Percentiles rank a stretch among this genome's conserved stretches.
Conservation (phyloP, 1,140 invertebrate species). For the Mamestra configurata region DNA sequence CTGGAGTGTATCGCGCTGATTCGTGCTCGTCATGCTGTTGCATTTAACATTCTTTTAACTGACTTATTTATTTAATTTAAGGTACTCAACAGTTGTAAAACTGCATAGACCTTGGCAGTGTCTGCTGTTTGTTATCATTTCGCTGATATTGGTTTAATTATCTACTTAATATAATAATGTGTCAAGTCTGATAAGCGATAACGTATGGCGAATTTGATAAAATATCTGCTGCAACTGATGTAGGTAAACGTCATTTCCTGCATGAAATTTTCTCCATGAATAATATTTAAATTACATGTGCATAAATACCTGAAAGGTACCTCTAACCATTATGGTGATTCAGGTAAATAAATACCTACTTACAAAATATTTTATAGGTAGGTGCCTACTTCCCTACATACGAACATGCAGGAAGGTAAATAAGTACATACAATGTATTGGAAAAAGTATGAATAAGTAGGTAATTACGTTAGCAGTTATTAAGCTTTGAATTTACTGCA, state of each 20-base stretch:
- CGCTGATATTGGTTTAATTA: conserved; percentile 26
- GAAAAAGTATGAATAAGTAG: background rate
- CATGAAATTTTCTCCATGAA: background rate
- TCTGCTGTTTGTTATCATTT: background rate
- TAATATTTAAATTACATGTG: background rate
- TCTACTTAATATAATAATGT: background rate
- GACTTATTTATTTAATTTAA: background rate
- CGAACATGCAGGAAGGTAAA: background rate
- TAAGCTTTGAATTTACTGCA: background rate
- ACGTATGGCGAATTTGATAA: background rate
- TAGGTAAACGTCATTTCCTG: background rate
- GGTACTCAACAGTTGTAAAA: background rate
- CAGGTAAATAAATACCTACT: background rate
- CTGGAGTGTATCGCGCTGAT: conserved; percentile 12
- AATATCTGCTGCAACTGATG: background rate
- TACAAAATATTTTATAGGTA: background rate
- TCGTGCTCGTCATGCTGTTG: conserved; percentile 13
- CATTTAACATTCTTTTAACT: background rate
- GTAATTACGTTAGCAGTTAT: background rate
- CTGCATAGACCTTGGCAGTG: background rate
- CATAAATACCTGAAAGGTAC: background rate
- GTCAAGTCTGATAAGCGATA: background rate
- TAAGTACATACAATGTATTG: background rate
- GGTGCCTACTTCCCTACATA: no score
- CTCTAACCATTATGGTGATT: conserved; percentile 1